Conservation (phyloP, 2,113 vertebrate genomes). For the Mastomys coucha region DNA sequence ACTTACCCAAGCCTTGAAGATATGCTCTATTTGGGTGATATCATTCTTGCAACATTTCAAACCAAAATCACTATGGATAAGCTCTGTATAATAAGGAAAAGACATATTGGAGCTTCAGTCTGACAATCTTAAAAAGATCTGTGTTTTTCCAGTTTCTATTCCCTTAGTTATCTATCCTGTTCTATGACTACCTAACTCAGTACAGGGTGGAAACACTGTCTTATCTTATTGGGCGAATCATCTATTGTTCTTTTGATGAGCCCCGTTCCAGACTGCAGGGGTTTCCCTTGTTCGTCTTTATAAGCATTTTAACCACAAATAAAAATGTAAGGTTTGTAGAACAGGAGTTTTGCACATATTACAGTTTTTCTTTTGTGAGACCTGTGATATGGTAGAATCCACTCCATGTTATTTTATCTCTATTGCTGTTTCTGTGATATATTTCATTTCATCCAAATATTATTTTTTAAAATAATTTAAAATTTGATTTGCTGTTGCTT, state of each 20-base stretch:
- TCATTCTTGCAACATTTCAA: neutral
- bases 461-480: neutral
- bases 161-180: neutral
- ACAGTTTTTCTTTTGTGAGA: neutral
- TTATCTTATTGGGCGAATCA: neutral
- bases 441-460: neutral
- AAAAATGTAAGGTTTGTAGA: neutral
- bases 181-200: neutral
- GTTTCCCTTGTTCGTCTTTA: neutral
- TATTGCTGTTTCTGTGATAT: neutral
- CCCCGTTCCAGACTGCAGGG: neutral
- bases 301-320: neutral
- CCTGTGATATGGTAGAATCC: neutral
- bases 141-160: neutral
- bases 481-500: neutral
- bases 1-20: neutral
- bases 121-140: neutral
- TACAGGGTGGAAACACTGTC: neutral
- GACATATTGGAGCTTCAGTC: neutral
- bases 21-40: neutral
- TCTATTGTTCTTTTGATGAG: neutral
- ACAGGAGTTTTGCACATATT: neutral
- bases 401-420: too few relatives aligned
- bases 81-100: neutral
- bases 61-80: neutral